Conservation (phyloP, 2,888 invertebrate genomes). For the Cephus rjabovi region DNA sequence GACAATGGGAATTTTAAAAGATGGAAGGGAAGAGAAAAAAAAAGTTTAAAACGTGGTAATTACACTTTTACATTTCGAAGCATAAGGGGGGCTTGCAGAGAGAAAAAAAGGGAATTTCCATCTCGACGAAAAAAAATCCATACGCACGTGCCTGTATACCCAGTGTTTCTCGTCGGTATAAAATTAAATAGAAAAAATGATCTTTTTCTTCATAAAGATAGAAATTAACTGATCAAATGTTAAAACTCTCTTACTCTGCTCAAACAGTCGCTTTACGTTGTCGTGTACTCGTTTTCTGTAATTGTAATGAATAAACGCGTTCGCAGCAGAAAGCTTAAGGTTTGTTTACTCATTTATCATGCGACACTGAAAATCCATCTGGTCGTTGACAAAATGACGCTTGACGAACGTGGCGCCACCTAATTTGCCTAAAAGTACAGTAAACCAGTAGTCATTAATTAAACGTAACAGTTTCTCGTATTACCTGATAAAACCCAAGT, state of each 20-base stretch:
- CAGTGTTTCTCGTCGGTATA: background rate
- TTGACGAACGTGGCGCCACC: too few relatives aligned
- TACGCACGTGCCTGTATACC: background rate
- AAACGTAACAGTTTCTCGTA: too few relatives aligned
- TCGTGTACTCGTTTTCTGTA: background rate
- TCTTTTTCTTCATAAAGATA: too few relatives aligned
- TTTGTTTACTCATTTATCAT: background rate
- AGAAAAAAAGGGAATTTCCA: background rate
- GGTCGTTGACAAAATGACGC: too few relatives aligned
- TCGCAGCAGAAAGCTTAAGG: background rate
- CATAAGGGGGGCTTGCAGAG: background rate
- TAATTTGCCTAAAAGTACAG: too few relatives aligned
- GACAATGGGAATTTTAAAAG: background rate
- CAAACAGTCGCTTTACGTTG: background rate
- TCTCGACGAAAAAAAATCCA: background rate
- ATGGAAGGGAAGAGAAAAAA: background rate
- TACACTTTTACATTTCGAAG: background rate
- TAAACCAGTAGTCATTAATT: too few relatives aligned
- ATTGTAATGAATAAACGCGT: background rate
- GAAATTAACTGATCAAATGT: too few relatives aligned
- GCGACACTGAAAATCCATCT: background rate
- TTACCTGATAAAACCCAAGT: too few relatives aligned
- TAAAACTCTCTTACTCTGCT: background rate
- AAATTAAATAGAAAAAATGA: too few relatives aligned
- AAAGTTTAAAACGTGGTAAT: background rate